phyloP scores from a whole-genome alignment of 2,797 vertebrate genomes.

The Bovichtus diacanthus region DNA sequence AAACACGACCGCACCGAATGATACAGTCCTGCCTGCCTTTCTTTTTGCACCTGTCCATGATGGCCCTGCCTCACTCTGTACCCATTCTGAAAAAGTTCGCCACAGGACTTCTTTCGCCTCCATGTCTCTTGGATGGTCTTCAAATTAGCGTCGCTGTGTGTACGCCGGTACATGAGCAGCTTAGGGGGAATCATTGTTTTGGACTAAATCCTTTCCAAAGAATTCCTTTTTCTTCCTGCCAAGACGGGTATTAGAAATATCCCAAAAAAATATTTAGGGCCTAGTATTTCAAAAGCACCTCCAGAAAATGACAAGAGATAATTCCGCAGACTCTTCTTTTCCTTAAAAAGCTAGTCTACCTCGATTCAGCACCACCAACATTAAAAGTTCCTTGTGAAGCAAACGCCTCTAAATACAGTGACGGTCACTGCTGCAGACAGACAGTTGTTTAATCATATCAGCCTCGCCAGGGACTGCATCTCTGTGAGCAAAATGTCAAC shows the following conservation, averaged over 20 bases:
- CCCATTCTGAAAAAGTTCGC: conserved; percentile 92
- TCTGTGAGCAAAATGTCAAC: conserved; percentile 55
- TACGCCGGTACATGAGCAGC: conserved; percentile 89
- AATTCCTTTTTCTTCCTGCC: conserved; percentile 19
- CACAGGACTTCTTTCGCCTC: conserved; percentile 91
- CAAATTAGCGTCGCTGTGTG: conserved; percentile 71
- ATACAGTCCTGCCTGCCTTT: conserved; percentile 76
- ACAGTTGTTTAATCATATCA: conserved; percentile 26
- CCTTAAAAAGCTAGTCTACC: background rate
- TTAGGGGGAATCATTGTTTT: conserved; percentile 91
- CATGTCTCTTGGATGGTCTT: conserved; percentile 79
- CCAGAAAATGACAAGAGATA: conserved; percentile 13
- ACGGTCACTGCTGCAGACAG: conserved; percentile 1
- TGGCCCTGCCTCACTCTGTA: conserved; percentile 89
- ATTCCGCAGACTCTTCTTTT: conserved; percentile 3
- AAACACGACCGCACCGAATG: conserved; percentile 85
- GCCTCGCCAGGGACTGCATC: conserved; percentile 45
- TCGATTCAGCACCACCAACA: background rate
- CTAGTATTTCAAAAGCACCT: conserved; percentile 24
- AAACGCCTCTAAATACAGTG: conserved; percentile 7
- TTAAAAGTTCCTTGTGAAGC: conserved; percentile 4
- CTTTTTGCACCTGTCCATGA: conserved; percentile 75
- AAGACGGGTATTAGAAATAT: conserved; percentile 21
- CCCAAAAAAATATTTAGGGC: conserved; percentile 34
- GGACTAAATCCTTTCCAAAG: background rate